These are phyloP conservation scores for Heliconius sara DNA, from an alignment of 2,888 invertebrate genomes.

Conservation along the genomic window DNA sequence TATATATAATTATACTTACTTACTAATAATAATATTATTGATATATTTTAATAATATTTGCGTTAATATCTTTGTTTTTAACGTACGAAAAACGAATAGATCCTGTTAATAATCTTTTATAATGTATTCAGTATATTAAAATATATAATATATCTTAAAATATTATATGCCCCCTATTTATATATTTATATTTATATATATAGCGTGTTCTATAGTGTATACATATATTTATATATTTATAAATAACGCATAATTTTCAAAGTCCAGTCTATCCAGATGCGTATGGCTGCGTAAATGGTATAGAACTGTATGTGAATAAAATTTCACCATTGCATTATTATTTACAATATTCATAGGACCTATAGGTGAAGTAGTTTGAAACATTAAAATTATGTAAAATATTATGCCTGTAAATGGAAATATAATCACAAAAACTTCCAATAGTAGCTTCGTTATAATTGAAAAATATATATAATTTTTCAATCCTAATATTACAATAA, in stretches of 20 bases:
- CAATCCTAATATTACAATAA: too few relatives aligned
- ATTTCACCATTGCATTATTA: conserved; percentile 32
- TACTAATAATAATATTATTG: neutral
- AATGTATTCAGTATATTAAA: too few relatives aligned
- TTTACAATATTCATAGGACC: too few relatives aligned
- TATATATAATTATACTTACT: neutral
- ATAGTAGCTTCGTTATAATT: conserved; percentile 52
- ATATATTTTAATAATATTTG: too few relatives aligned
- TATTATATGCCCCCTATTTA: too few relatives aligned
- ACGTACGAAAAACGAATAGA: too few relatives aligned
- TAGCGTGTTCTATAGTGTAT: too few relatives aligned
- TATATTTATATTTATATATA: too few relatives aligned
- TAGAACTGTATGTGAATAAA: conserved; percentile 31
- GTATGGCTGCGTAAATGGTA: conserved; percentile 53
- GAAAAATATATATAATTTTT: neutral
- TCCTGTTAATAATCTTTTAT: too few relatives aligned
- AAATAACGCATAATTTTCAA: neutral
- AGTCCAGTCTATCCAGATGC: conserved; percentile 34
- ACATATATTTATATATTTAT: too few relatives aligned
- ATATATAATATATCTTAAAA: too few relatives aligned
- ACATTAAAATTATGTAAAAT: conserved; percentile 23
- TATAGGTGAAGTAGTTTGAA: neutral
- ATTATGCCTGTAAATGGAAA: conserved; percentile 34
- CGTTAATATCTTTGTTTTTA: too few relatives aligned
- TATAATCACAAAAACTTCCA: conserved; percentile 78